Conservation (phyloP, 2,113 vertebrate genomes). For the Sclerurus mexicanus region DNA sequence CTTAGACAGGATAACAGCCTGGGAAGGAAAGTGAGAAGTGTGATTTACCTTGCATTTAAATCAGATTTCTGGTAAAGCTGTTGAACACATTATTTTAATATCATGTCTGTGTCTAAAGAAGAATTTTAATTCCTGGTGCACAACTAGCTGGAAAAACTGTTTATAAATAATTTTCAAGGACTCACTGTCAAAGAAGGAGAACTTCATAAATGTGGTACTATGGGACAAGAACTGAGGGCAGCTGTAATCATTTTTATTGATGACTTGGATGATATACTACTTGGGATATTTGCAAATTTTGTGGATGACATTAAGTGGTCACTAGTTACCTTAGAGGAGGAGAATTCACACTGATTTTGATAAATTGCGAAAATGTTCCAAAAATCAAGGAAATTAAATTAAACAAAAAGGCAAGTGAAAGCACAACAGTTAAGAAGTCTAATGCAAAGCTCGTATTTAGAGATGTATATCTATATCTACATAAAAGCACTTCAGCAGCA, state of each 20-base stretch:
- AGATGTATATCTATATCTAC: background rate
- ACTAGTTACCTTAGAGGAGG: background rate
- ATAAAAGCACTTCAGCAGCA: background rate
- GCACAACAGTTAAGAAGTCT: background rate
- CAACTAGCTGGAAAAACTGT: background rate
- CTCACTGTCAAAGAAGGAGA: background rate
- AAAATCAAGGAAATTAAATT: background rate
- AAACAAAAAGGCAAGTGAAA: background rate
- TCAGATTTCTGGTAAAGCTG: background rate
- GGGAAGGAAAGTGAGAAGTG: background rate
- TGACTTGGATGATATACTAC: background rate
- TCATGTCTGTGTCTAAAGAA: background rate
- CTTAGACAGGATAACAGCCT: background rate
- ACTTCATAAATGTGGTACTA: background rate
- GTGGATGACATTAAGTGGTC: background rate
- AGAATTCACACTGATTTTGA: background rate
- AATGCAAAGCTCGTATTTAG: background rate
- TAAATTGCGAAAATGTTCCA: background rate
- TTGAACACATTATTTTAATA: background rate
- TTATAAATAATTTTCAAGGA: background rate
- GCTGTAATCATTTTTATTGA: background rate
- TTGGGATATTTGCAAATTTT: background rate
- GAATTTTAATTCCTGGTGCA: background rate
- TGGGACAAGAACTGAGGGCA: background rate
- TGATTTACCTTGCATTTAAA: background rate